phyloP scores from a whole-genome alignment of 2,888 invertebrate species.

The Carpatolechia fugitivella region DNA sequence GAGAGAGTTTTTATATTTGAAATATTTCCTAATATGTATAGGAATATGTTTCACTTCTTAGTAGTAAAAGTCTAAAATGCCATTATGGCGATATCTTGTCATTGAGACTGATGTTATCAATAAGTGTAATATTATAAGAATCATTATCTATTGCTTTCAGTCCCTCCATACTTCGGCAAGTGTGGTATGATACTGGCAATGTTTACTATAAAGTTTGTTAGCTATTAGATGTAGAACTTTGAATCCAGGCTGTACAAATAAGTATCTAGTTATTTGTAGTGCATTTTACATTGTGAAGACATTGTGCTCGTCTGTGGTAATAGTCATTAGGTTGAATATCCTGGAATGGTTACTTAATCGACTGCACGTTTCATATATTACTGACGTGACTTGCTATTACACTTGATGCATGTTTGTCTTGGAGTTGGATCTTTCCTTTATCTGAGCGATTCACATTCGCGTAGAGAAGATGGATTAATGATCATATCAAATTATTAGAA shows the following conservation, averaged over 20 bases:
- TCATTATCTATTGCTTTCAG: conserved; percentile 28
- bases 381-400: conserved; percentile 27
- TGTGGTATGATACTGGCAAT: conserved; percentile 49
- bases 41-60: conserved; percentile 54
- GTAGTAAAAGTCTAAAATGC: conserved; percentile 49
- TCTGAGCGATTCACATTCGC: conserved; percentile 6
- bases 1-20: conserved; percentile 55
- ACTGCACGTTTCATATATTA: conserved; percentile 46
- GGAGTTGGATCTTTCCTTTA: neutral
- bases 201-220: conserved; percentile 66
- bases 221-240: conserved; percentile 74
- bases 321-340: conserved; percentile 60
- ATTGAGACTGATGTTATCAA: conserved; percentile 72
- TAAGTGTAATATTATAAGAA: conserved; percentile 42
- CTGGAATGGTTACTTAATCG: conserved; percentile 51
- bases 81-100: conserved; percentile 57
- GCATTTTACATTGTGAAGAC: conserved; percentile 71
- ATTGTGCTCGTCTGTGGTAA: conserved; percentile 66
- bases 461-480: conserved; percentile 16
- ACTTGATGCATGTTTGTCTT: conserved; percentile 14
- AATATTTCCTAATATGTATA: conserved; percentile 45
- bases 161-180: conserved; percentile 41
- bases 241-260: conserved; percentile 75
- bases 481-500: conserved; percentile 53
- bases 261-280: conserved; percentile 73